Evolutionary conservation across 2,113 vertebrate species (phyloP), one percentile per base, ranked within the genome.

Genomic region (Gobio gobio): DNA sequence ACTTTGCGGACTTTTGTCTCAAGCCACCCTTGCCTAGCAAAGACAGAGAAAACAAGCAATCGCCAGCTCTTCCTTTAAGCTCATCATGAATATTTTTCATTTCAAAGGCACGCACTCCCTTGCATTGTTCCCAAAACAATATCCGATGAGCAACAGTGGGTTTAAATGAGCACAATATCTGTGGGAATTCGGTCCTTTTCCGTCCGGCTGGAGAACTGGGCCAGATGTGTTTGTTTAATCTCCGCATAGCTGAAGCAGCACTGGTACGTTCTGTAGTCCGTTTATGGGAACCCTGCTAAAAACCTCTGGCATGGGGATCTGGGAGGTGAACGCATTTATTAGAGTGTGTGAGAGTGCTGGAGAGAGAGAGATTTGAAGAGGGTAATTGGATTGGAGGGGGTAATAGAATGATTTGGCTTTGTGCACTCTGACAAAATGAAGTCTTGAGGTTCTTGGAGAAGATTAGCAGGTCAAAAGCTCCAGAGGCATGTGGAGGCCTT

Each of bases 141-240:
- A 84, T 86, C 85, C 83, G 76, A 84, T 84, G 85, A 89, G 72
- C 86, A 84, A 66, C 81, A 58, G 78, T 86, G 82, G 64, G 84
- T 87, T 83, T 87, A 43, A 87, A 85, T 82, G 88, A 77, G 87
- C 20, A 83, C 64, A 72, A 86, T 88, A 87, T 86, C 84, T 90
- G 82, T 90, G 89, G 87, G 89, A 90, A 85, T 84, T 78, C 24
- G 14, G 66, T 63, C 56, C 83, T 56, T 86, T 82, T 87, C 88
- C 87, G 87, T 92, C 86, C 85, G 66, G 83, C 82, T 51, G 83
- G 79, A 91, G 87, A 91, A 83, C 75, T 82, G 81, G 84, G 77
- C 87, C 86, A 89, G 87, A 89, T 90, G 87, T 91, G 85, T 86
- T 89, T 86, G 84, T 88, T 87, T 91, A 87, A 87, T 89, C 86